phyloP scores from a whole-genome alignment of 2,113 vertebrate genomes.

The Peucedramus taeniatus region DNA sequence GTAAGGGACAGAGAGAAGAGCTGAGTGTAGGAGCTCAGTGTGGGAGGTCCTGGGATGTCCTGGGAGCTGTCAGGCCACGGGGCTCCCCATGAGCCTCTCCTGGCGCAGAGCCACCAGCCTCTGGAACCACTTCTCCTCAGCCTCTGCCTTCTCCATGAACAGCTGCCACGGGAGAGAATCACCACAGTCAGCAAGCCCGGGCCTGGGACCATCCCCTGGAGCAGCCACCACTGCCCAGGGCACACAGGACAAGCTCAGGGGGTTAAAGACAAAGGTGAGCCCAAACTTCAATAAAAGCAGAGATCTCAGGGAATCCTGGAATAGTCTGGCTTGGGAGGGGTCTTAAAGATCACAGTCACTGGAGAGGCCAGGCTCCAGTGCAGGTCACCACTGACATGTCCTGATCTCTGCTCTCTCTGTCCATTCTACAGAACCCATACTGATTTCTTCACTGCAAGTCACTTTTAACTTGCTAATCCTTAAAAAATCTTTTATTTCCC shows the following conservation, averaged over 20 bases:
- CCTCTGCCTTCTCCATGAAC: conserved; percentile 89
- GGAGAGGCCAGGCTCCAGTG: neutral
- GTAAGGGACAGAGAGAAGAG: neutral
- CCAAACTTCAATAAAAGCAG: neutral
- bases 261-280: too few species aligned
- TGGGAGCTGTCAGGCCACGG: conserved; percentile 76
- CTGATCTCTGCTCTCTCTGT: too few species aligned
- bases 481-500: neutral
- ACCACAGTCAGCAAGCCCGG: neutral
- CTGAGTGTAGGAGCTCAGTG: neutral
- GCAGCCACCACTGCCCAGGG: fast-evolving
- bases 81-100: conserved; percentile 93
- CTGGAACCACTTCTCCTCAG: conserved; percentile 90
- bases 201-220: fast-evolving
- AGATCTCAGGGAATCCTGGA: neutral
- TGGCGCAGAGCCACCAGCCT: conserved; percentile 87
- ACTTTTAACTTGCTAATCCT: neutral
- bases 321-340: neutral
- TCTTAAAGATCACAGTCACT: fast-evolving
- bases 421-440: fast-evolving
- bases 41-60: neutral
- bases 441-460: neutral
- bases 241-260: neutral
- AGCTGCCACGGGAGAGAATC: conserved; percentile 70
- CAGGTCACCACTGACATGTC: fast-evolving